Evolutionary conservation across 1,140 invertebrate species (phyloP).

Genomic region (Sarcophaga bullata): DNA sequence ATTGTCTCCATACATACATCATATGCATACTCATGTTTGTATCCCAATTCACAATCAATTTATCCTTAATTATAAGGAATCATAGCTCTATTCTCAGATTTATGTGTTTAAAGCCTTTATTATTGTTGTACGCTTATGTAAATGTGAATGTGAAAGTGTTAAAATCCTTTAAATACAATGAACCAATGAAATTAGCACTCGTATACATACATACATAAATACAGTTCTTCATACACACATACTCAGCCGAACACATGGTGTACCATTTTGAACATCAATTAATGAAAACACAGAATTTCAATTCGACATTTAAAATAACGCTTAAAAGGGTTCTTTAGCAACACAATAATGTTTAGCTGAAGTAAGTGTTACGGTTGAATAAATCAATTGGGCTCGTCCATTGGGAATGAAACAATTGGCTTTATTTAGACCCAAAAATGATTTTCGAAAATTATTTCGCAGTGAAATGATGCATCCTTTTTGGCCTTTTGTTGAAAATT

Average conservation of each 20-base stretch:
- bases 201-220: background rate
- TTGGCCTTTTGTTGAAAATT: background rate
- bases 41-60: background rate
- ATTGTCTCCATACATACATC: no score
- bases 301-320: background rate
- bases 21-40: no score
- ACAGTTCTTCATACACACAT: background rate
- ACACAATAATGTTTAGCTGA: no score
- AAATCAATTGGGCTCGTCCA: background rate
- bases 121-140: no score
- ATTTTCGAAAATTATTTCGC: background rate
- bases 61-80: background rate
- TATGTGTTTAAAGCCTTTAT: background rate
- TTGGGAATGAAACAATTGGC: background rate
- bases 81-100: background rate
- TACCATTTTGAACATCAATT: background rate
- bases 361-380: no score
- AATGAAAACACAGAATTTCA: constrained; percentile 2
- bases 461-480: background rate
- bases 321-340: no score
- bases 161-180: background rate
- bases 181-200: background rate
- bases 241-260: no score
- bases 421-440: background rate
- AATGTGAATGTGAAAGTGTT: background rate